A percentile compares a stretch with the other conserved stretches of the same genome.
phyloP scores from a whole-genome alignment of 2,797 vertebrate genomes.

The Melanotaenia parkinsoni region DNA sequence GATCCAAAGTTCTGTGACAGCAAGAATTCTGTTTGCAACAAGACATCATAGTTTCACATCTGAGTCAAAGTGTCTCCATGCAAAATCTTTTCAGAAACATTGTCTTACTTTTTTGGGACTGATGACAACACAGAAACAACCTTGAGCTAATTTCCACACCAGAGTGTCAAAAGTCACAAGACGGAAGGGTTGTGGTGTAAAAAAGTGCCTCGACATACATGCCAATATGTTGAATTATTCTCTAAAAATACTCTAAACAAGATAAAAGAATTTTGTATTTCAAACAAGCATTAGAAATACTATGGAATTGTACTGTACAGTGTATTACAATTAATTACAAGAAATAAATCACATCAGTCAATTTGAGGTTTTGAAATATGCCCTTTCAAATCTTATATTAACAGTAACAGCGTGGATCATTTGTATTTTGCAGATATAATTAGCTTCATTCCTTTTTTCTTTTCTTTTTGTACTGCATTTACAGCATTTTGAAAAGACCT shows the following conservation, averaged over 20 bases:
- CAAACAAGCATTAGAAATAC: constrained; percentile 30
- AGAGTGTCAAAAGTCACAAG: constrained; percentile 14
- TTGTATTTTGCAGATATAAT: constrained; percentile 4
- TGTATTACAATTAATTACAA: constrained; percentile 46
- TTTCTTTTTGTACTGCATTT: constrained; percentile 1
- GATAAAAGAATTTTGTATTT: constrained; percentile 57
- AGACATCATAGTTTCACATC: constrained; percentile 13
- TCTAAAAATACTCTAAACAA: constrained; percentile 57
- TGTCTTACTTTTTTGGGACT: constrained; percentile 17
- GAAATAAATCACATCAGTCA: constrained; percentile 18
- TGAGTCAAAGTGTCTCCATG: constrained; percentile 37
- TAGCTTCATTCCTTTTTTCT: neutral
- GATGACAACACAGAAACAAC: constrained; percentile 24
- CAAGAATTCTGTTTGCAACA: constrained; percentile 10
- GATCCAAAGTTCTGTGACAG: constrained; percentile 40
- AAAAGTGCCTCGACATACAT: constrained; percentile 62
- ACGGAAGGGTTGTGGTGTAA: constrained; percentile 39
- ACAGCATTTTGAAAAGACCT: constrained; percentile 36
- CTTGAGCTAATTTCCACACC: constrained; percentile 20
- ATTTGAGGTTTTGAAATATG: constrained; percentile 9
- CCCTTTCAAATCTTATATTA: neutral
- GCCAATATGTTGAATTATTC: constrained; percentile 36
- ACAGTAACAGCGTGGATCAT: neutral
- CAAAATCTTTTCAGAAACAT: constrained; percentile 41
- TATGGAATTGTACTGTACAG: constrained; percentile 38